Base-by-base conservation (phyloP, 2,888 invertebrate species). In the Metopia argyrocephala region DNA sequence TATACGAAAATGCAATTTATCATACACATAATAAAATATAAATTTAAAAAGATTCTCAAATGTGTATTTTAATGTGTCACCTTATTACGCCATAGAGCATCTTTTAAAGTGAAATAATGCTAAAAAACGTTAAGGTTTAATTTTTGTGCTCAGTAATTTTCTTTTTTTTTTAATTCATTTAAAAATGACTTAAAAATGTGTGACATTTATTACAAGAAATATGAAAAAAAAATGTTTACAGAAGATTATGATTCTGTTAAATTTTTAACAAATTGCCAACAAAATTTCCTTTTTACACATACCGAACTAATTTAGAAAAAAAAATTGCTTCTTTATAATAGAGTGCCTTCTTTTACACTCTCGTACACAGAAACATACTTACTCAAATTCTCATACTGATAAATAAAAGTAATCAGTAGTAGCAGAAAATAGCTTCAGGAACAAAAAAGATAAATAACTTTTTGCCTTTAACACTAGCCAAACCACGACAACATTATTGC, bases 401-500 rank as follows among this genome's bases (percentile, higher is more conserved):
- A 25, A n/a, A 18, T 38, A 59, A 38, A 38, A 50, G 18, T 62
- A 45, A 52, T 54, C 21, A 62, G 20, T 71, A 54, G 62, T 62
- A 62, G 54, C 45, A 54, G 7, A 50, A 50, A 52, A 62, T 21
- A 21, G 12, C 9, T 21, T 7, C 20, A 54, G 23, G 4, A 54
- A 54, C 21, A 23, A 54, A 23, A 54, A 25, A 71, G 20, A 38
- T 25, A 71, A 54, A 54, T 62, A 54, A 45, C 50, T 62, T 61
- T 62, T 38, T 62, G 52, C 45, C 27, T 45, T 61, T 61, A 61
- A 52, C 52, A 70, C 31, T 31, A 70, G 50, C n/a, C n/a, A n/a
- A n/a, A n/a, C n/a, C n/a, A n/a, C n/a, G n/a, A n/a, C n/a, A n/a
- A n/a, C n/a, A n/a, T n/a, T n/a, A n/a, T n/a, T n/a, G n/a, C n/a